These are phyloP conservation scores for Colaptes auratus DNA, from an alignment of 2,113 vertebrate species.

Conservation along the genomic window DNA sequence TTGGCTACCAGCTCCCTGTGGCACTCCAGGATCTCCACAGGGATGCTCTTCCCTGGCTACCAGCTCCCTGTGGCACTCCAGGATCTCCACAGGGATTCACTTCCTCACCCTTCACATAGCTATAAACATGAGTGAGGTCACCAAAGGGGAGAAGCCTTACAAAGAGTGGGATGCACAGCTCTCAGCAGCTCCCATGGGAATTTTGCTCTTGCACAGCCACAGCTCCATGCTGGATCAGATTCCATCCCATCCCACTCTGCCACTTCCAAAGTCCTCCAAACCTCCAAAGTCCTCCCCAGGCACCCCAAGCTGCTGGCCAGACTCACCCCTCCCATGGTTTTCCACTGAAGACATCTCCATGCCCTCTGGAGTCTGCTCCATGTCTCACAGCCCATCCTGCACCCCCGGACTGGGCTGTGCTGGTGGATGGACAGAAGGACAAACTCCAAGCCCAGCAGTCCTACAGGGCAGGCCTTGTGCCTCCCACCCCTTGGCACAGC, in stretches of 20 bases:
- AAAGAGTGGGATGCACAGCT: background rate
- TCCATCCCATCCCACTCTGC: background rate
- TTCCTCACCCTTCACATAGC: no score
- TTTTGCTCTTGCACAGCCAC: no score
- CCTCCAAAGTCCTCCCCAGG: background rate
- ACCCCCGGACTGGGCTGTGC: accelerated
- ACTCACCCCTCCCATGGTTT: background rate
- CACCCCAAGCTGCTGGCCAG: accelerated
- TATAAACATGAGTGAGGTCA: no score
- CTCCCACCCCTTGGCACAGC: background rate
- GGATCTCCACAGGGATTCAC: no score
- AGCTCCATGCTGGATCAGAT: background rate
- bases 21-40: no score
- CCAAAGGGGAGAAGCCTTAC: no score
- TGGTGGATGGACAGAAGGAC: accelerated
- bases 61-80: no score
- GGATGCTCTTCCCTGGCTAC: no score
- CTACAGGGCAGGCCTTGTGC: background rate
- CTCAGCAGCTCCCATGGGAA: background rate
- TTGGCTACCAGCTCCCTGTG: no score
- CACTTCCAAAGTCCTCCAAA: background rate
- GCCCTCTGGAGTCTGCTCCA: background rate
- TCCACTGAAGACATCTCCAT: background rate
- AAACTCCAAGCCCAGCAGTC: background rate
- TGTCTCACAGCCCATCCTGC: background rate